These are phyloP conservation scores for Periophthalmodon schlosseri DNA, from an alignment of 2,113 vertebrate species.

Conservation along the genomic window DNA sequence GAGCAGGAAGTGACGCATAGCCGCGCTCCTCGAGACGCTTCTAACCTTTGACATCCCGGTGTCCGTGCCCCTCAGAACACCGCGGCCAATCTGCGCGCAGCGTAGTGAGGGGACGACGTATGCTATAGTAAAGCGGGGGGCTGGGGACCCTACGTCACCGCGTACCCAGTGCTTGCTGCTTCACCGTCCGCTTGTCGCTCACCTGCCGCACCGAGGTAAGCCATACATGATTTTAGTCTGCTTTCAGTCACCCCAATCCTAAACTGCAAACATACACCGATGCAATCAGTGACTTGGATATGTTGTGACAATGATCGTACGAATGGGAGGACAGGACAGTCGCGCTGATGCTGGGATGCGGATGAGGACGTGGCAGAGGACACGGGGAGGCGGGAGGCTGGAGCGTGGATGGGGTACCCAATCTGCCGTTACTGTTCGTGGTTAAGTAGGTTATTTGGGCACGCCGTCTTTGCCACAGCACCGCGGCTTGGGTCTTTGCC, in stretches of 20 bases:
- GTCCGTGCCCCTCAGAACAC: not conserved
- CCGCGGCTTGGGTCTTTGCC: not conserved
- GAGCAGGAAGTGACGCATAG: not conserved
- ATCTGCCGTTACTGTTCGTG: not conserved
- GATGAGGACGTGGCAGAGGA: slow-evolving; percentile 1
- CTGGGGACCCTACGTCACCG: slow-evolving; percentile 8
- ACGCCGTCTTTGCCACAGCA: not conserved
- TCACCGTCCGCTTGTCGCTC: not conserved
- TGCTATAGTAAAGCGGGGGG: not conserved
- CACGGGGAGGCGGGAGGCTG: not conserved
- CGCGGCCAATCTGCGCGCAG: not conserved
- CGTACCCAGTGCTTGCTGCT: not conserved
- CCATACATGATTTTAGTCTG: not conserved
- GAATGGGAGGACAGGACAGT: not conserved
- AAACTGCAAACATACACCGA: too few relatives aligned
- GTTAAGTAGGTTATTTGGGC: not conserved
- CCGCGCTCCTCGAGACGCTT: not conserved
- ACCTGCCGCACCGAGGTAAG: slow-evolving; percentile 9
- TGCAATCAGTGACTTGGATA: not conserved
- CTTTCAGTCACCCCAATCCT: too few relatives aligned
- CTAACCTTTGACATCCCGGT: not conserved
- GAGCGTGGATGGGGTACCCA: not conserved
- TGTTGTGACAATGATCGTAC: not conserved
- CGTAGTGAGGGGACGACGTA: not conserved
- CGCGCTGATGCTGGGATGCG: not conserved